Evolutionary conservation across 2,113 vertebrate genomes (phyloP).

Genomic region (Cheilinus undulatus): DNA sequence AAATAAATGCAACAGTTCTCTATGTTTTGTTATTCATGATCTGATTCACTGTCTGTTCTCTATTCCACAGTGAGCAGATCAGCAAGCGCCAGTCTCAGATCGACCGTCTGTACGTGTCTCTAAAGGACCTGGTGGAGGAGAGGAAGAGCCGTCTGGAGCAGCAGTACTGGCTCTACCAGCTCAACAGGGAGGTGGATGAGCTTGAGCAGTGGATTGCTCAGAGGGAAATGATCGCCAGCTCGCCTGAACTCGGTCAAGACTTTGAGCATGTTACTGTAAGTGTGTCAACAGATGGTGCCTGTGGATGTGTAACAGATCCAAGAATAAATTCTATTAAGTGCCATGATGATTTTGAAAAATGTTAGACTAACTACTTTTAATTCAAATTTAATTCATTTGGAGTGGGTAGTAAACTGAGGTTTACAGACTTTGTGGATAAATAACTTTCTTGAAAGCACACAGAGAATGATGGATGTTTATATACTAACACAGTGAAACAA

Average conservation of each 20-base stretch:
- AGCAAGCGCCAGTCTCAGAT: constrained; percentile 96
- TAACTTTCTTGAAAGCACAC: background rate
- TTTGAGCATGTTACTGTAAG: constrained; percentile 94
- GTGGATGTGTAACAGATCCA: constrained; percentile 1
- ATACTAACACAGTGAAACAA: background rate
- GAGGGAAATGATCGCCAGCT: constrained; percentile 94
- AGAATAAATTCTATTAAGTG: background rate
- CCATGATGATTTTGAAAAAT: background rate
- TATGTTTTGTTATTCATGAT: background rate
- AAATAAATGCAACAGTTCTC: background rate
- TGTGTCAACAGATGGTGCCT: constrained; percentile 1
- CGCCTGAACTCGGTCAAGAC: constrained; percentile 95
- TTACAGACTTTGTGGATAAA: background rate
- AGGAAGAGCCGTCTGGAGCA: constrained; percentile 92
- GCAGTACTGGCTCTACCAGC: constrained; percentile 97
- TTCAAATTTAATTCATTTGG: background rate
- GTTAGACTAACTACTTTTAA: background rate
- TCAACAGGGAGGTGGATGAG: constrained; percentile 95
- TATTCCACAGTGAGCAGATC: constrained; percentile 89
- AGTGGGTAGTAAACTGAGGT: background rate
- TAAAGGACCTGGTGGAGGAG: constrained; percentile 96
- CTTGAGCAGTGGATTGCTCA: constrained; percentile 97
- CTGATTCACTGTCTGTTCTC: background rate
- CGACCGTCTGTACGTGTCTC: constrained; percentile 95
- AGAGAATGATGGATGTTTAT: background rate